phyloP scores from a whole-genome alignment of 2,888 invertebrate species.

The Eupithecia pulchellata region DNA sequence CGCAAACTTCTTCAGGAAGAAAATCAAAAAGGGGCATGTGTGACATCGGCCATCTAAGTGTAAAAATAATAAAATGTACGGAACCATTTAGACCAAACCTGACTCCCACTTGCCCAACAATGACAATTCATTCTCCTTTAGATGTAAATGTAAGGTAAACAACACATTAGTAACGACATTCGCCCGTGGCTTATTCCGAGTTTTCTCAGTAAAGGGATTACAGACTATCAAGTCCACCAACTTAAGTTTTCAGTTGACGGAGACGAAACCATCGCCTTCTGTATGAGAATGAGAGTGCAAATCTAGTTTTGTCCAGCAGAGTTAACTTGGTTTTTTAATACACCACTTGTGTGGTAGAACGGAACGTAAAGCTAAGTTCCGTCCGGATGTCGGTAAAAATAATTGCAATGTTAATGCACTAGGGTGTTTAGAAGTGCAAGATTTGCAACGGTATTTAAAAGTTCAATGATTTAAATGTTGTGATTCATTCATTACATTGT shows the following conservation, averaged over 20 bases:
- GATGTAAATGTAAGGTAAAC: constrained; percentile 75
- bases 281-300: background rate
- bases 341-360: constrained; percentile 74
- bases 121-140: constrained; percentile 57
- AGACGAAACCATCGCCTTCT: background rate
- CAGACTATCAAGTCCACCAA: constrained; percentile 25
- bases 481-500: background rate
- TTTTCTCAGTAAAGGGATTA: constrained; percentile 73
- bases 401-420: constrained; percentile 33
- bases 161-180: constrained; percentile 75
- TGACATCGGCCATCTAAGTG: too few relatives aligned
- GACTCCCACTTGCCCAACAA: constrained; percentile 17
- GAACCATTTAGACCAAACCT: background rate
- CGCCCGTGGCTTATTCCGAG: constrained; percentile 65
- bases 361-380: constrained; percentile 62
- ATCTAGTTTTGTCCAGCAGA: background rate
- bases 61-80: background rate
- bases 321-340: background rate
- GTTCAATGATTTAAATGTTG: background rate
- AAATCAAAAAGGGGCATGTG: too few relatives aligned
- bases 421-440: constrained; percentile 36
- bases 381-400: constrained; percentile 56
- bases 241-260: background rate
- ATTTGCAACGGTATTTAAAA: constrained; percentile 10
- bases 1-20: too few relatives aligned